Base-by-base conservation (phyloP, 1,140 invertebrate species). In the Bombyx mandarina region DNA sequence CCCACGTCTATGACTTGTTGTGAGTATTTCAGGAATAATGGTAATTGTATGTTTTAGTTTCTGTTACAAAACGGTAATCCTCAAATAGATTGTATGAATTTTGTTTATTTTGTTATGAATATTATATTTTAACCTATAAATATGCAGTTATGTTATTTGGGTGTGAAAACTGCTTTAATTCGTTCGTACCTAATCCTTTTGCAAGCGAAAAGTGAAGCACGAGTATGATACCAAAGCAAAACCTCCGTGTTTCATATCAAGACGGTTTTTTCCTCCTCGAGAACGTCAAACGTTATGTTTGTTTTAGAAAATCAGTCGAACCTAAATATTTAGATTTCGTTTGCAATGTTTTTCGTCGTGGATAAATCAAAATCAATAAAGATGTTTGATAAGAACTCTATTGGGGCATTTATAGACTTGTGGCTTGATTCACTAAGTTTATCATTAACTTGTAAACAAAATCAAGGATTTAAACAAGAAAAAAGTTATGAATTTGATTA, bases 1-100 rank as follows among this genome's bases (percentile, higher is more conserved):
- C 73, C 77, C 83, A 86, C 83, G 83, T 86, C 82, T 86, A 86
- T 86, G 83, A 81, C 69, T 86, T 86, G 76, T 83, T 77, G 83
- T 86, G 78, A 68, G 83, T 84, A 84, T 86, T 78, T 76, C 73
- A 73, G 72, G 71, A 79, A 77, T 77, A 79, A 64, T 58, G 66
- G 26, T 45, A 43, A 56, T 69, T 61, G 51, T 46, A 8, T 69
- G 63, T 63, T 72, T 70, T 58, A 48, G 42, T 56, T 43, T 2
- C 4, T 35, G 26, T 35, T 35, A 35, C 26, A 35, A 35, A 35
- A 35, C 26, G 2, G 26, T 35, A 35, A 35, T 35, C 26, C 26
- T 35, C 26, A 35, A 35, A 35, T 5, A 35, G 4, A 35, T 35
- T 35, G 26, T 35, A 35, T 35, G 26, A 35, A 3, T 35, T 5